phyloP scores from a whole-genome alignment of 2,888 invertebrate genomes.

The Polia nebulosa region DNA sequence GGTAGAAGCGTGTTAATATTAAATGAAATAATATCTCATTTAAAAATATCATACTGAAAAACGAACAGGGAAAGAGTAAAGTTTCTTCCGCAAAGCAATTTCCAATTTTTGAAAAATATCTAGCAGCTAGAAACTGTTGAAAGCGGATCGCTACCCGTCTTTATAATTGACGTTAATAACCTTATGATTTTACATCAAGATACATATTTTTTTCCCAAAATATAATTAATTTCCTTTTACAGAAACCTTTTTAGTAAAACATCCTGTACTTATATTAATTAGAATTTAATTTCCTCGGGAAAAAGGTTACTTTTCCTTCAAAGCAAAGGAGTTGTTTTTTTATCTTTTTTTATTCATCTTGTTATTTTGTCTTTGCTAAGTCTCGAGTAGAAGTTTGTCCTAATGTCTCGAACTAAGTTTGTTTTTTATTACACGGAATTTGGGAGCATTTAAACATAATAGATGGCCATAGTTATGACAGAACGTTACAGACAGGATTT shows the following conservation, averaged over 20 bases:
- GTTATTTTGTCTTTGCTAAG: conserved; percentile 33
- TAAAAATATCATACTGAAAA: too few relatives aligned
- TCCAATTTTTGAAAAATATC: background rate
- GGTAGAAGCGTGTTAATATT: too few relatives aligned
- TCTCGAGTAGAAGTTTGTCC: conserved; percentile 20
- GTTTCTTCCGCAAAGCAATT: background rate
- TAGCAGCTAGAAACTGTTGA: background rate
- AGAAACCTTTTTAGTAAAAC: conserved; percentile 44
- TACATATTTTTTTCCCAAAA: background rate
- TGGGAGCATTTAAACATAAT: conserved; percentile 53
- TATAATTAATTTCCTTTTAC: conserved; percentile 36
- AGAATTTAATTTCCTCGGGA: conserved; percentile 31
- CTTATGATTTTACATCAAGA: conserved; percentile 2
- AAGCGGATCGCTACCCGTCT: background rate
- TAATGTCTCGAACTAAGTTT: conserved; percentile 49
- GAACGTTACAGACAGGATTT: conserved; percentile 27
- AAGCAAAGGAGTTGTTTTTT: conserved; percentile 28
- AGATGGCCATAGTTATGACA: conserved; percentile 52
- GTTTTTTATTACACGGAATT: conserved; percentile 49
- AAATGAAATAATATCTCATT: too few relatives aligned
- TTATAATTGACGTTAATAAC: conserved; percentile 11
- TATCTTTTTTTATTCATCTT: conserved; percentile 34
- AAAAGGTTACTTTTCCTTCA: background rate
- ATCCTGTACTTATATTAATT: conserved; percentile 36
- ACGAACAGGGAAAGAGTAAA: background rate